Evolutionary conservation across 1,140 invertebrate species (phyloP).

Genomic region (Drosophila nigrodunni): DNA sequence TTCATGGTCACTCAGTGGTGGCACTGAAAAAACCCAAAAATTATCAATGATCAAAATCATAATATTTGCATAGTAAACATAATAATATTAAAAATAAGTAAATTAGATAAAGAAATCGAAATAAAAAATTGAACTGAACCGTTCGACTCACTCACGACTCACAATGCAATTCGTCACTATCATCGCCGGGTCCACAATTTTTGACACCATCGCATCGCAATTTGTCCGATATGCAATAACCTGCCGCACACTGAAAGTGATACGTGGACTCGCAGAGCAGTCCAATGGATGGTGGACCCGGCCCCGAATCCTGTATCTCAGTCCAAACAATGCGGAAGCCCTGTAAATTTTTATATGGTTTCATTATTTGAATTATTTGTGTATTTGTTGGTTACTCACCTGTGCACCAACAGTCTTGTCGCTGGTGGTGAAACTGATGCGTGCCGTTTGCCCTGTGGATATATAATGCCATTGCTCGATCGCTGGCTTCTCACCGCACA

Average conservation of each 20-base stretch:
- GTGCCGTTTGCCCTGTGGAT: conserved; percentile 87
- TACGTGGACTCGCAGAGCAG: conserved; percentile 84
- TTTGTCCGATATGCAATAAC: conserved; percentile 92
- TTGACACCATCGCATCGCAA: conserved; percentile 91
- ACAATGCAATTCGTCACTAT: conserved; percentile 93
- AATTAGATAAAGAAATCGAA: conserved; percentile 54
- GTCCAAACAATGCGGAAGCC: conserved; percentile 96
- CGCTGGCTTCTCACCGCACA: conserved; percentile 93
- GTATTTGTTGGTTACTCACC: conserved; percentile 47
- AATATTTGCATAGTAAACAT: conserved; percentile 31
- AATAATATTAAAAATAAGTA: conserved; percentile 26
- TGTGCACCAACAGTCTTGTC: conserved; percentile 92
- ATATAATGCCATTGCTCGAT: conserved; percentile 92
- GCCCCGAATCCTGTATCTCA: conserved; percentile 88
- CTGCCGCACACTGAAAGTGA: conserved; percentile 85
- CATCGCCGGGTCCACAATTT: conserved; percentile 92
- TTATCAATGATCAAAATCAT: conserved; percentile 25
- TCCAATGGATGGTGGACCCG: conserved; percentile 80
- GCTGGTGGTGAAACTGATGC: conserved; percentile 91
- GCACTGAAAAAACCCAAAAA: conserved; percentile 69
- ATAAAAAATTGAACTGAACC: conserved; percentile 85
- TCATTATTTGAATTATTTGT: not conserved
- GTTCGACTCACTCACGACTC: conserved; percentile 87
- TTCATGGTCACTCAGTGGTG: conserved; percentile 49
- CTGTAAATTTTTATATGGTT: conserved; percentile 64